phyloP scores from a whole-genome alignment of 2,113 vertebrate species.

The Brachionichthys hirsutus region DNA sequence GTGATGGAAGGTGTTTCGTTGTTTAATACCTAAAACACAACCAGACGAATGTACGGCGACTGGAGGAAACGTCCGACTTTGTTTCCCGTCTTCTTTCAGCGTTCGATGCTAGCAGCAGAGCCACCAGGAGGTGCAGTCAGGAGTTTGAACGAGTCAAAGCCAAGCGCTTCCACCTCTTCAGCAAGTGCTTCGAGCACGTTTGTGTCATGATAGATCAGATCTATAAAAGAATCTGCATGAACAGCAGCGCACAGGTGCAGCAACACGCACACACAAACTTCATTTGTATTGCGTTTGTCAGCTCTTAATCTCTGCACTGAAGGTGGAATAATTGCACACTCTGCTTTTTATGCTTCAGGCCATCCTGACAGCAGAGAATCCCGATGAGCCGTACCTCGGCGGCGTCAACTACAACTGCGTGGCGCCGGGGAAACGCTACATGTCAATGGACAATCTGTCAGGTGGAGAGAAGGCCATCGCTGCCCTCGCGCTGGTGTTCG shows the following conservation, averaged over 20 bases:
- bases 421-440: constrained; percentile 92
- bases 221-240: constrained; percentile 93
- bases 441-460: constrained; percentile 95
- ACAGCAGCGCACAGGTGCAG: constrained; percentile 88
- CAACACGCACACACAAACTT: neutral
- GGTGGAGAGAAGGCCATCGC: constrained; percentile 94
- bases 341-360: constrained; percentile 74
- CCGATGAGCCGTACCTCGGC: constrained; percentile 92
- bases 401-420: constrained; percentile 92
- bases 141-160: constrained; percentile 89
- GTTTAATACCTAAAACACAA: neutral
- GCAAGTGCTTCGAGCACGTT: constrained; percentile 88
- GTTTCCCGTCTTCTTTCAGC: constrained; percentile 69
- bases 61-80: too few relatives aligned
- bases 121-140: constrained; percentile 77
- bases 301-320: too few relatives aligned
- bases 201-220: constrained; percentile 86
- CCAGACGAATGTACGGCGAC: too few relatives aligned
- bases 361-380: constrained; percentile 88
- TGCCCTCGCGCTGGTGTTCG: constrained; percentile 91
- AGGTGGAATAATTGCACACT: too few relatives aligned
- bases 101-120: constrained; percentile 85
- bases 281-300: neutral
- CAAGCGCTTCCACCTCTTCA: constrained; percentile 84
- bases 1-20: constrained; percentile 81